Base-by-base conservation (phyloP, 2,797 vertebrate genomes). In the Phyllotis vaccarum region DNA sequence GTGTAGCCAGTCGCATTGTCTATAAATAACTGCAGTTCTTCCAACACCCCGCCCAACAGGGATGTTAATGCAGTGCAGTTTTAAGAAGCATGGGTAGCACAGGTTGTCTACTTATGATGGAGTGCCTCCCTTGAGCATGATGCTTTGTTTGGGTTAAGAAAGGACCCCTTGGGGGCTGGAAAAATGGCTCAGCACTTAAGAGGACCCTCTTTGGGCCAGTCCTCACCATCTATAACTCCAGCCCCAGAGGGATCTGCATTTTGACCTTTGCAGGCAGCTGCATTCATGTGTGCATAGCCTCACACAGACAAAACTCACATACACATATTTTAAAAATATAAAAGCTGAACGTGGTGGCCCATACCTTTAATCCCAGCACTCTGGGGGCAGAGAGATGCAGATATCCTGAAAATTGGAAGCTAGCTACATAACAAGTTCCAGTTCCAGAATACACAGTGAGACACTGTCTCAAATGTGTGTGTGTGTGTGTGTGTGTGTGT, bases 11-110 rank as follows among this genome's bases (percentile, higher is more conserved):
- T 87, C 46, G 37, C 43, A 60, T 56, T 52, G 49, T 52, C 31
- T 62, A 13, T 89, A 90, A 80, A 87, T 81, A 82, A 86, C 58
- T 87, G 90, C 78, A 54, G 49, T 54, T 82, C 34, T 93, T 90
- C n/a, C 27, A 70, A 31, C 11, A 13, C 54, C 76, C 7, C n/a
- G 17, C 76, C 7, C n/a, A 13, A 6, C 34, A 37, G 60, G 22
- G 43, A 90, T 14, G 31, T 7, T 24, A 19, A 10, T 58, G 16
- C 37, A 70, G 2, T 27, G 37, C 11, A 60, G 0, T 54, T 22
- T 92, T 92, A 86, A 66, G 46, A 76, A 82, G 19, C 13, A 68
- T 40, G 31, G 5, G 24, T 6, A 64, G 54, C 49, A 85, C 31
- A 66, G 60, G 49, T 76, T 70, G 13, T 60, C 86, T 54, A 19